Evolutionary conservation across 1,140 invertebrate species (phyloP).

Genomic region (Hycleus cichorii): DNA sequence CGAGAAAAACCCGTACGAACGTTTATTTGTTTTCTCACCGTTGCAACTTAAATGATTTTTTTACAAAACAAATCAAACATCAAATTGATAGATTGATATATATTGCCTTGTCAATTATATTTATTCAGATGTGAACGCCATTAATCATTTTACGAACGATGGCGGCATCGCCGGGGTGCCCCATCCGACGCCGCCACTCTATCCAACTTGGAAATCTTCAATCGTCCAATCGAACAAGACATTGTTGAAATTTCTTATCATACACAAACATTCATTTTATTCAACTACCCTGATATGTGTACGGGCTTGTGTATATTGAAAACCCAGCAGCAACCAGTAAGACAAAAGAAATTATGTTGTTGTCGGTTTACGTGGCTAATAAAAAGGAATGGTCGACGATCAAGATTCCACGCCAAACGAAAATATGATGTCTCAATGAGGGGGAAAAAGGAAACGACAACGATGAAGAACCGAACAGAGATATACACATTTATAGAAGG

Average conservation of each 20-base stretch:
- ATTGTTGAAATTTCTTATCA: too few species aligned
- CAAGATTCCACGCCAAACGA: slow-evolving; percentile 13
- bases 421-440: slow-evolving; percentile 25
- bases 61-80: slow-evolving; percentile 7
- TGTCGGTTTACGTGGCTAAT: slow-evolving; percentile 10
- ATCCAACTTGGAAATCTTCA: too few species aligned
- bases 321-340: not conserved
- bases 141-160: not conserved
- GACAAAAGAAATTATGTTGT: slow-evolving; percentile 13
- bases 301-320: too few species aligned
- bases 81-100: slow-evolving; percentile 15
- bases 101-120: slow-evolving; percentile 15
- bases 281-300: too few species aligned
- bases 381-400: slow-evolving; percentile 10
- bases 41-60: slow-evolving; percentile 9
- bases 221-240: too few species aligned
- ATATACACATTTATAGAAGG: too few species aligned
- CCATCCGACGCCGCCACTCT: too few species aligned
- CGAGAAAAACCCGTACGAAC: slow-evolving; percentile 12
- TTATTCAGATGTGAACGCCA: slow-evolving; percentile 2
- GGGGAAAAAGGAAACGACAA: too few species aligned
- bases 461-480: too few species aligned
- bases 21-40: slow-evolving; percentile 15
- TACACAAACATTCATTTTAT: too few species aligned
- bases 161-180: not conserved